Evolutionary conservation across 2,888 invertebrate species (phyloP).

Genomic region (Tenthredo amoena): DNA sequence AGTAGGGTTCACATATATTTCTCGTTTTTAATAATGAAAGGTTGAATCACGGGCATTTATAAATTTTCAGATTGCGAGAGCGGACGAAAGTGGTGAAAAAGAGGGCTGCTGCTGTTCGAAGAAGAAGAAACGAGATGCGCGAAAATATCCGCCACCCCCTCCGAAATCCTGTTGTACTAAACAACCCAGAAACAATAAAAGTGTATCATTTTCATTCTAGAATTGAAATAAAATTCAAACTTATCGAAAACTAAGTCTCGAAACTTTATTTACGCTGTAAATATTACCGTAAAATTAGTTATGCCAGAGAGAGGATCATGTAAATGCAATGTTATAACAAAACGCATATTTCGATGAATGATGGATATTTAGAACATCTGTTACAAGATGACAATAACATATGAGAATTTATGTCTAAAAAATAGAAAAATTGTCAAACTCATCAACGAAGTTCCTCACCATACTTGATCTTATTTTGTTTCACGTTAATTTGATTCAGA

Average conservation of each 20-base stretch:
- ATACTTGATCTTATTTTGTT: slow-evolving; percentile 19
- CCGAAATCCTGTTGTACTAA: slow-evolving; percentile 32
- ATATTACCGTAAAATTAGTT: neutral
- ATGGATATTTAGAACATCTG: neutral
- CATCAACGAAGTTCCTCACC: neutral
- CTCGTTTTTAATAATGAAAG: neutral
- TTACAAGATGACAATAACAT: neutral
- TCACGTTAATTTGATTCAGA: neutral
- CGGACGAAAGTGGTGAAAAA: neutral
- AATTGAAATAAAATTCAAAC: neutral
- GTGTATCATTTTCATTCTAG: slow-evolving; percentile 42
- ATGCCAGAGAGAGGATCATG: no score
- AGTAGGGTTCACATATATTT: neutral
- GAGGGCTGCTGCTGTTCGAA: slow-evolving; percentile 35
- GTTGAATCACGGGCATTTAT: neutral
- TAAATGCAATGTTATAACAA: neutral
- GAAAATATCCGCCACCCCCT: slow-evolving; percentile 1
- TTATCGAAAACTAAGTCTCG: neutral
- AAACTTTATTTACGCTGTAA: neutral
- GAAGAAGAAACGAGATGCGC: neutral
- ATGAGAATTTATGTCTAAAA: neutral
- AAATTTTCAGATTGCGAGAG: neutral
- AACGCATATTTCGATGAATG: neutral
- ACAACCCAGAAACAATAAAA: slow-evolving; percentile 37
- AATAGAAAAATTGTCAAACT: neutral